Evolutionary conservation across 2,888 invertebrate genomes (phyloP).

Genomic region (Drosophila multiciliata): DNA sequence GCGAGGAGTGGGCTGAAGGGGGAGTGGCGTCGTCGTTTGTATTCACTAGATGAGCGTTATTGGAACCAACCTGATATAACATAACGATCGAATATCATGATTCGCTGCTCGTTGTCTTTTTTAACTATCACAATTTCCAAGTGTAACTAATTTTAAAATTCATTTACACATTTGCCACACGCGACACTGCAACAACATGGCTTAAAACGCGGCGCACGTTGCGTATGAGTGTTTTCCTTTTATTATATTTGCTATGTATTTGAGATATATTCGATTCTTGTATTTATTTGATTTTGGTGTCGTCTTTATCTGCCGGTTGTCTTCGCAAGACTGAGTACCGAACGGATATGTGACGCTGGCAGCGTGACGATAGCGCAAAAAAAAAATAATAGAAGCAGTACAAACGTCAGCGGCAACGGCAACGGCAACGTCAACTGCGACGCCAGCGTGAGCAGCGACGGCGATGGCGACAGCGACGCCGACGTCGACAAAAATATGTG

Average conservation of each 20-base stretch:
- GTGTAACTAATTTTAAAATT: slow-evolving; percentile 16
- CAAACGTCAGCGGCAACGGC: slow-evolving; percentile 24
- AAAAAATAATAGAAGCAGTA: slow-evolving; percentile 12
- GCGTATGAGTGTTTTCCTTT: slow-evolving; percentile 58
- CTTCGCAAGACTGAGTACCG: slow-evolving; percentile 83
- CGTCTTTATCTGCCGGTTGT: slow-evolving; percentile 85
- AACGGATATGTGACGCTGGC: slow-evolving; percentile 71
- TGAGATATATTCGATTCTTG: slow-evolving; percentile 4
- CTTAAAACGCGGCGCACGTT: slow-evolving; percentile 31
- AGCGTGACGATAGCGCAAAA: slow-evolving; percentile 64
- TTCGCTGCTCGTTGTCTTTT: slow-evolving; percentile 28
- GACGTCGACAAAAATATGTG: slow-evolving; percentile 30
- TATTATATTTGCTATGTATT: slow-evolving; percentile 11
- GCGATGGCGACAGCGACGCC: not conserved
- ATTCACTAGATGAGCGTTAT: slow-evolving; percentile 17
- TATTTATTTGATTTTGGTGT: slow-evolving; percentile 56
- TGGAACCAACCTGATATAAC: slow-evolving; percentile 83
- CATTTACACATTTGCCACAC: slow-evolving; percentile 42
- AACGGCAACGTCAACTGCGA: slow-evolving; percentile 13
- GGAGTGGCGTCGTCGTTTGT: not conserved
- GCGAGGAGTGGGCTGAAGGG: not conserved
- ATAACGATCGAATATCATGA: slow-evolving; percentile 84
- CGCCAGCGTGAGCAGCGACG: slow-evolving; percentile 18
- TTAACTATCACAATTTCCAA: slow-evolving; percentile 59
- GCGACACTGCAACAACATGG: slow-evolving; percentile 56